phyloP scores from a whole-genome alignment of 2,113 vertebrate species.

The Pseudopipra pipra region DNA sequence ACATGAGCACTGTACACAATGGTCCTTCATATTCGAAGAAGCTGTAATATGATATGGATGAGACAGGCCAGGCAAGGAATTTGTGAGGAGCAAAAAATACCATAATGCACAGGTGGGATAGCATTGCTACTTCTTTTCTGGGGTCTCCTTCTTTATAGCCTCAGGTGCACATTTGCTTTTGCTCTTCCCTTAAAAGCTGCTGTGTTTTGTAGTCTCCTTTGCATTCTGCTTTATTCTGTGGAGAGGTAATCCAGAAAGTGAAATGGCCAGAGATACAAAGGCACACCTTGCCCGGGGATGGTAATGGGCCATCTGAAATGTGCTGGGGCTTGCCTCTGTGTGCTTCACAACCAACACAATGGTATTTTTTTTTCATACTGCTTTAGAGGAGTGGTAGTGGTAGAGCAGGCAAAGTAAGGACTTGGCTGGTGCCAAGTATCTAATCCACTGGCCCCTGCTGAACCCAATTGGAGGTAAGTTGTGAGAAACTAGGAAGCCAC shows the following conservation, averaged over 20 bases:
- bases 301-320: neutral
- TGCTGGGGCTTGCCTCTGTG: neutral
- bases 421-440: neutral
- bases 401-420: neutral
- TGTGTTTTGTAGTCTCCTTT: neutral
- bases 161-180: neutral
- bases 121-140: neutral
- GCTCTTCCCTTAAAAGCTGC: neutral
- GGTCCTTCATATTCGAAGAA: neutral
- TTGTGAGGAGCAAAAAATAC: neutral
- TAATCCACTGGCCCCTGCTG: neutral
- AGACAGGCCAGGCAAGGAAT: neutral
- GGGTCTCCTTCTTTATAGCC: neutral
- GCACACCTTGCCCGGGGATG: neutral
- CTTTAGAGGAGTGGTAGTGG: neutral
- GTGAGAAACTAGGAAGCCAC: neutral
- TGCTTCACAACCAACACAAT: neutral
- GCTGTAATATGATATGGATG: neutral
- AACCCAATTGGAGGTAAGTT: neutral
- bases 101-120: neutral
- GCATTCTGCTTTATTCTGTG: neutral
- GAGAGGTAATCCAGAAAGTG: neutral
- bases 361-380: neutral
- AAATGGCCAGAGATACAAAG: neutral
- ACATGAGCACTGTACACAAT: accelerated